Conservation (phyloP, 2,888 invertebrate species). For the Cryptocephalus primarius region DNA sequence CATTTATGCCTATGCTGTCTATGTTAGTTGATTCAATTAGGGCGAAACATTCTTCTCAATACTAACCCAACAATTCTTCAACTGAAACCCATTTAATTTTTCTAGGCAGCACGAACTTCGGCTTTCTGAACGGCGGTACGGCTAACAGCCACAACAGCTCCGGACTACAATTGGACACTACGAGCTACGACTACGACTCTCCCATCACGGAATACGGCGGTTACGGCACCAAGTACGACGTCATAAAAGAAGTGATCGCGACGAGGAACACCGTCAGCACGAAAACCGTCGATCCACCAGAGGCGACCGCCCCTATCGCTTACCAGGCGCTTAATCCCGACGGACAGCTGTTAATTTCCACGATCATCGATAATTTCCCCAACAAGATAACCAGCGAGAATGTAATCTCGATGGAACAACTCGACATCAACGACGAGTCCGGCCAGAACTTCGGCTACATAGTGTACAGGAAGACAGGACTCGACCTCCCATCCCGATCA, state of each 20-base stretch:
- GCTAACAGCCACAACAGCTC: background rate
- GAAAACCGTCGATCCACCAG: background rate
- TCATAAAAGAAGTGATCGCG: constrained; percentile 44
- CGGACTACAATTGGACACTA: constrained; percentile 27
- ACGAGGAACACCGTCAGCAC: constrained; percentile 21
- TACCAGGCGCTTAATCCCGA: background rate
- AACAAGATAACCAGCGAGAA: constrained; percentile 19
- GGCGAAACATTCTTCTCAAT: too few relatives aligned
- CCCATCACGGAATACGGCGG: constrained; percentile 84
- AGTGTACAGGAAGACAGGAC: constrained; percentile 36
- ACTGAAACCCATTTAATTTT: too few relatives aligned
- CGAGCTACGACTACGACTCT: constrained; percentile 70
- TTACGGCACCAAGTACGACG: constrained; percentile 62
- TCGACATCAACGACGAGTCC: constrained; percentile 31
- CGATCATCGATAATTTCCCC: constrained; percentile 2
- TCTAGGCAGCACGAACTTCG: constrained; percentile 57
- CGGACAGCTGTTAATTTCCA: constrained; percentile 3
- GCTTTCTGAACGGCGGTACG: background rate
- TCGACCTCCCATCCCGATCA: constrained; percentile 19
- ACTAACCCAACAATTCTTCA: too few relatives aligned
- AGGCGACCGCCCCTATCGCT: background rate
- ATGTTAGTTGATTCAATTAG: too few relatives aligned
- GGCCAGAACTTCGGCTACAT: constrained; percentile 47
- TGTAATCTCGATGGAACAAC: constrained; percentile 25
- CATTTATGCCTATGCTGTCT: too few relatives aligned